Evolutionary conservation across 2,113 vertebrate species (phyloP).

Genomic region (Phyllostomus hastatus): DNA sequence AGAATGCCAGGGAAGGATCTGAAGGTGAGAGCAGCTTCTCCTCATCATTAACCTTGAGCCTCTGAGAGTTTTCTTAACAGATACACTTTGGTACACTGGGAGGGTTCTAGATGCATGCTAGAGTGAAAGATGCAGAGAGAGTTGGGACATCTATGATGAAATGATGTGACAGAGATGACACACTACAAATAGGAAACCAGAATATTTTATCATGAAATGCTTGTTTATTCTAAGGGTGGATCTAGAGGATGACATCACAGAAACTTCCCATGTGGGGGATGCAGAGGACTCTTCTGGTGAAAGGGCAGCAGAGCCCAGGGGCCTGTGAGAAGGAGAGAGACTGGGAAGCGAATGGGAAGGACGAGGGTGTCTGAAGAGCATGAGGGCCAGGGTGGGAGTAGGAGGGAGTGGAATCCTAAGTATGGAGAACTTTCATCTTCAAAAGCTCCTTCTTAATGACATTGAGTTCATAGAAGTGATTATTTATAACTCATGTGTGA

Average conservation of each 20-base stretch:
- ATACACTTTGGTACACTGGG: rapidly evolving
- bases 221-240: not conserved
- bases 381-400: no score
- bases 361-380: rapidly evolving
- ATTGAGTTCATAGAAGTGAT: not conserved
- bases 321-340: not conserved
- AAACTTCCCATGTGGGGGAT: not conserved
- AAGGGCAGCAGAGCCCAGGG: not conserved
- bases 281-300: not conserved
- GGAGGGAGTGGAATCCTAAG: not conserved
- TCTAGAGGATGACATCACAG: not conserved
- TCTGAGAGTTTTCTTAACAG: not conserved
- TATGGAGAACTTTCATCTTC: not conserved
- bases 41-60: not conserved
- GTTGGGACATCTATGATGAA: not conserved
- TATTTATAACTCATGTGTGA: rapidly evolving
- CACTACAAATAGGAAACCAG: rapidly evolving
- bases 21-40: not conserved
- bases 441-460: not conserved
- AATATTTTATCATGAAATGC: not conserved
- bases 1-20: not conserved
- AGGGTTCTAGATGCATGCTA: not conserved
- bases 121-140: not conserved
- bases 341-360: no score
- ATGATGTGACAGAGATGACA: not conserved